Percentiles rank a stretch among this genome's conserved stretches.
These are phyloP conservation scores for Melinaea menophilus DNA, from an alignment of 2,888 invertebrate genomes.

Conservation along the genomic window DNA sequence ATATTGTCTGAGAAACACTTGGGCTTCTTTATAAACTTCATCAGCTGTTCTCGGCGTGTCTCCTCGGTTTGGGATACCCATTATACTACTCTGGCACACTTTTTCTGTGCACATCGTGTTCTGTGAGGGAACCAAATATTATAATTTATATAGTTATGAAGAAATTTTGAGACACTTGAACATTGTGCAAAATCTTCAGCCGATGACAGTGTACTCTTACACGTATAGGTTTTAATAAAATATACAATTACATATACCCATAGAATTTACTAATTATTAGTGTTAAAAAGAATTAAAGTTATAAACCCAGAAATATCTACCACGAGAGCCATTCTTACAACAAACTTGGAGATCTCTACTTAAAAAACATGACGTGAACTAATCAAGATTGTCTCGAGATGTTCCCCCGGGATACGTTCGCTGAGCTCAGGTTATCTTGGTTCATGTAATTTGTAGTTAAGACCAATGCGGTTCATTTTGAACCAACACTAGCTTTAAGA, in stretches of 20 bases:
- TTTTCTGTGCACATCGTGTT: conserved; percentile 83
- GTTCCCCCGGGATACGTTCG: conserved; percentile 5
- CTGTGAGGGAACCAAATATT: conserved; percentile 45
- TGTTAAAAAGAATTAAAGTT: not conserved
- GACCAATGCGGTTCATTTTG: conserved; percentile 8
- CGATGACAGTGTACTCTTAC: no score
- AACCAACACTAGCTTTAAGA: conserved; percentile 1
- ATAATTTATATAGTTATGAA: conserved; percentile 3
- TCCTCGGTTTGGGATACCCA: conserved; percentile 80
- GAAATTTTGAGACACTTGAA: not conserved
- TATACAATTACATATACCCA: not conserved
- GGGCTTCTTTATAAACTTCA: conserved; percentile 87
- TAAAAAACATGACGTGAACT: conserved; percentile 22
- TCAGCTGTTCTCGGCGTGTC: conserved; percentile 82
- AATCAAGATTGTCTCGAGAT: conserved; percentile 4
- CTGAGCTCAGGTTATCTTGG: conserved; percentile 8
- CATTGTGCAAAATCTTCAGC: not conserved
- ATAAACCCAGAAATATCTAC: not conserved
- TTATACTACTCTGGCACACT: conserved; percentile 86
- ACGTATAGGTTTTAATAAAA: no score
- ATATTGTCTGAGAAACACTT: conserved; percentile 93
- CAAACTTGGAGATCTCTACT: conserved; percentile 6
- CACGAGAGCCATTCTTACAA: not conserved
- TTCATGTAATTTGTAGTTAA: conserved; percentile 7
- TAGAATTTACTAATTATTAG: not conserved